Conservation (phyloP, 2,888 invertebrate species). For the Dynastes maya region DNA sequence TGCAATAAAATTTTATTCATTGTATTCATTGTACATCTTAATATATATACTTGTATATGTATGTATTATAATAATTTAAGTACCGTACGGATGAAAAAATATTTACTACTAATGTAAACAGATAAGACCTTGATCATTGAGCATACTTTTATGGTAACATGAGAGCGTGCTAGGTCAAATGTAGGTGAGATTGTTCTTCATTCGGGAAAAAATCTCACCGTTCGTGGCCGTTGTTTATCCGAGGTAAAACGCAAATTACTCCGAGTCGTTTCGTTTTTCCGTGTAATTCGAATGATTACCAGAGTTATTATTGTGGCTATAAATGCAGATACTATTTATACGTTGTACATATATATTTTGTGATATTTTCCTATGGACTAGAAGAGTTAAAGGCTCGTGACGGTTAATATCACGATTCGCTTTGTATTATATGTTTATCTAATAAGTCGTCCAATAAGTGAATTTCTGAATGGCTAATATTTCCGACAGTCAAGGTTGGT, state of each 20-base stretch:
- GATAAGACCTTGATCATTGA: slow-evolving; percentile 39
- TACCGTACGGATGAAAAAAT: slow-evolving; percentile 3
- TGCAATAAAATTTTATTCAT: too few relatives aligned
- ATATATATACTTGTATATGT: too few relatives aligned
- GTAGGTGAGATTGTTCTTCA: slow-evolving; percentile 45
- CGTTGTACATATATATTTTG: too few relatives aligned
- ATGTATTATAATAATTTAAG: not conserved
- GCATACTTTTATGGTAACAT: slow-evolving; percentile 36
- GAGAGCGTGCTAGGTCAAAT: slow-evolving; percentile 29
- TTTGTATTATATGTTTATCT: not conserved
- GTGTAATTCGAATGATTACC: not conserved
- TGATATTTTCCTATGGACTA: not conserved
- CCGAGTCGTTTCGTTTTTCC: slow-evolving; percentile 24
- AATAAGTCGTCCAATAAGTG: slow-evolving; percentile 8
- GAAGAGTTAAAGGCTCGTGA: not conserved
- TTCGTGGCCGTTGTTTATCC: slow-evolving; percentile 25
- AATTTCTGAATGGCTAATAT: slow-evolving; percentile 3
- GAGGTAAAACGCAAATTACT: slow-evolving; percentile 23
- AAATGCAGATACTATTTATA: not conserved
- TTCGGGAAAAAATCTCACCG: slow-evolving; percentile 24
- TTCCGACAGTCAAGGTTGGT: not conserved
- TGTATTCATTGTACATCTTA: too few relatives aligned
- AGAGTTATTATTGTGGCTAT: slow-evolving; percentile 2
- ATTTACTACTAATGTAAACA: slow-evolving; percentile 29
- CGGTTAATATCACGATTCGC: not conserved